Percentiles rank a stretch among this genome's conserved stretches.
Evolutionary conservation across 2,797 vertebrate genomes (phyloP).

Genomic region (Morus bassanus): DNA sequence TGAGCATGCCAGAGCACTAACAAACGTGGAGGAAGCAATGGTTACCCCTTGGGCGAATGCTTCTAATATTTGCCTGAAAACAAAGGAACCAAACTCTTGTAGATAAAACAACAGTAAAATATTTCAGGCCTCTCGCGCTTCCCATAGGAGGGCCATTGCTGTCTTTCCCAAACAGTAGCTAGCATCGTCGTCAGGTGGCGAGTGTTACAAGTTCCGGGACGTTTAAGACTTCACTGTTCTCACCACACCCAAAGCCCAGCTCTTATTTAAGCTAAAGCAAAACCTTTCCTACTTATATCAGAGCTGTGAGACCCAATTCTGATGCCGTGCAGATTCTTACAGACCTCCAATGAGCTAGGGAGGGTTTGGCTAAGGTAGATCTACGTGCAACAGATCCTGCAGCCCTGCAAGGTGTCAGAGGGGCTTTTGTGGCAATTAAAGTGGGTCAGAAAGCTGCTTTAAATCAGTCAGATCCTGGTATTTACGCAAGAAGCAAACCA

Average conservation of each 20-base stretch:
- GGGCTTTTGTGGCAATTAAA: background rate
- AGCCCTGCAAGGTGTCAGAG: background rate
- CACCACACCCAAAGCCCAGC: background rate
- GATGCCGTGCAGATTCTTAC: background rate
- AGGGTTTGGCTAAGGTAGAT: rapidly evolving
- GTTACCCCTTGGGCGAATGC: background rate
- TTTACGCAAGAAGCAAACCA: background rate
- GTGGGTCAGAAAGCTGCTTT: background rate
- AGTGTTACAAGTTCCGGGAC: background rate
- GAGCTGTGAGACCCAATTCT: background rate
- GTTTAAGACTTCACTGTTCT: background rate
- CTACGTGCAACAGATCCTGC: background rate
- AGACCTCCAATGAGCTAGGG: background rate
- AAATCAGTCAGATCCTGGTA: background rate
- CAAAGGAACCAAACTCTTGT: background rate
- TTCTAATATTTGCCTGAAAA: background rate
- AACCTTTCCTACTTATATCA: background rate
- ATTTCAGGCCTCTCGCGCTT: background rate
- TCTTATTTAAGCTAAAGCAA: background rate
- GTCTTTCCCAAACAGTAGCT: background rate
- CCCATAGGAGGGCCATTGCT: background rate
- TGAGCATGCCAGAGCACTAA: background rate
- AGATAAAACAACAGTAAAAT: background rate
- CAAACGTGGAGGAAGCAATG: background rate
- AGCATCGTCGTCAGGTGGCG: background rate